These are phyloP conservation scores for Oreochromis spilurus DNA, from an alignment of 2,113 vertebrate species.

Conservation along the genomic window DNA sequence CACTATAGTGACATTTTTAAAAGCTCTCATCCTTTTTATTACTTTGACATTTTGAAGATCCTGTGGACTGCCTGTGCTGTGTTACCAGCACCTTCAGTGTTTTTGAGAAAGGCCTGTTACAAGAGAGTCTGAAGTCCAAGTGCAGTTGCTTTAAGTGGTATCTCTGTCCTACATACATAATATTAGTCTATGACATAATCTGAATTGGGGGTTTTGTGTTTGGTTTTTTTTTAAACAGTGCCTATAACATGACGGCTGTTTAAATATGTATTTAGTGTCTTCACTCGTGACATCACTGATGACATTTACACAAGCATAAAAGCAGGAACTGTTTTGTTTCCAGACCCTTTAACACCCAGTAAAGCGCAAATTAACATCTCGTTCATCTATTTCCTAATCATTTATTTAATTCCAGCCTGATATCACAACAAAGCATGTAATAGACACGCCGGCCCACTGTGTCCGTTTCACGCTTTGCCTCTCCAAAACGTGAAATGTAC, in stretches of 20 bases:
- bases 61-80: too few relatives aligned
- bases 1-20: too few relatives aligned
- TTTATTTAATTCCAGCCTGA: not conserved
- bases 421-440: not conserved
- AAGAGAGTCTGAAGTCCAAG: not conserved
- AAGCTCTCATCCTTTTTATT: too few relatives aligned
- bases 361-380: not conserved
- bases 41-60: too few relatives aligned
- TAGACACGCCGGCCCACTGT: not conserved
- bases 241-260: not conserved
- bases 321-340: not conserved
- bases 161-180: slow-evolving; percentile 18
- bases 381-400: not conserved
- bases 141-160: not conserved
- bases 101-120: not conserved
- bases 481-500: not conserved
- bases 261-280: not conserved
- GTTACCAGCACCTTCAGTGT: too few relatives aligned
- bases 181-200: slow-evolving; percentile 37
- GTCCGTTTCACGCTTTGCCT: not conserved
- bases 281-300: not conserved
- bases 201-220: not conserved
- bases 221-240: accelerated
- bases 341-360: not conserved
- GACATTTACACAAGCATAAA: not conserved